phyloP scores from a whole-genome alignment of 2,113 vertebrate species.

The Desmodus rotundus region DNA sequence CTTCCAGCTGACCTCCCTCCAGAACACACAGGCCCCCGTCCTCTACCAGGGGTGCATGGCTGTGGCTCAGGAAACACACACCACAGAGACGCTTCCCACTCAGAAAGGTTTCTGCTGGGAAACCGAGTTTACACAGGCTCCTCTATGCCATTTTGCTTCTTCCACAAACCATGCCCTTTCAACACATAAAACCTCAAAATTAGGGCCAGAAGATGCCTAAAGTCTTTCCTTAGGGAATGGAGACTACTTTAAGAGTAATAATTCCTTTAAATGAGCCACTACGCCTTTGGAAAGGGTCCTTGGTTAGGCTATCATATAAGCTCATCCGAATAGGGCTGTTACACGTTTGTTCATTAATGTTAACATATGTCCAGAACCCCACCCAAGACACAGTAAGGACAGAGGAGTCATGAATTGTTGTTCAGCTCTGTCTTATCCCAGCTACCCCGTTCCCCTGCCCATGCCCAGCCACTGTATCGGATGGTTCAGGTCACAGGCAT shows the following conservation, averaged over 20 bases:
- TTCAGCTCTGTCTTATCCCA: background rate
- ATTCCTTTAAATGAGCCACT: background rate
- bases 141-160: background rate
- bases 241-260: background rate
- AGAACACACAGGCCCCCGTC: background rate
- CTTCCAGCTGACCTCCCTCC: background rate
- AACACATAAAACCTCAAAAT: background rate
- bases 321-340: background rate
- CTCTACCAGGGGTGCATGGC: background rate
- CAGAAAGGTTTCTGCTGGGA: background rate
- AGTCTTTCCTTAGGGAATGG: background rate
- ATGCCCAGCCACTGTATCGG: background rate
- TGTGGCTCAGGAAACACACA: background rate
- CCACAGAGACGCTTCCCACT: background rate
- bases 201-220: background rate
- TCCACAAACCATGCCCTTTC: background rate
- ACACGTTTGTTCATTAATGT: background rate
- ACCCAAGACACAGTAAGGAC: background rate
- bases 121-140: background rate
- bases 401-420: background rate
- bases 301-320: background rate
- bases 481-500: background rate
- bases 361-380: background rate
- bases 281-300: background rate
- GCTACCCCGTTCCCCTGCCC: background rate